A percentile compares a stretch with the other conserved stretches of the same genome.
These are phyloP conservation scores for Macheiramphus alcinus DNA, from an alignment of 2,113 vertebrate genomes.

Conservation along the genomic window DNA sequence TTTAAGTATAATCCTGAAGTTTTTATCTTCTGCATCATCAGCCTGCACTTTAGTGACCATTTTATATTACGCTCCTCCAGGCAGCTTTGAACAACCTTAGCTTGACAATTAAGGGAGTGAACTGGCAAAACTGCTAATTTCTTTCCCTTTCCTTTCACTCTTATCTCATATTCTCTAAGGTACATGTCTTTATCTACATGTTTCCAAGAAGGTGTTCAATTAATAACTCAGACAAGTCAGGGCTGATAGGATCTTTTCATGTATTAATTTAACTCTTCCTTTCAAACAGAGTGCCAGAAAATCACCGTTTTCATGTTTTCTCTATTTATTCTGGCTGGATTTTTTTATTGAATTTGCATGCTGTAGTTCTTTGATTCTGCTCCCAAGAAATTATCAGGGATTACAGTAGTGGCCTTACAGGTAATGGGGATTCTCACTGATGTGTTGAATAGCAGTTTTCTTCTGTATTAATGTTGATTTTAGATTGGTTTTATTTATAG, in stretches of 20 bases:
- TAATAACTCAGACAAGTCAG: constrained; percentile 60
- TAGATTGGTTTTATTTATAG: not conserved
- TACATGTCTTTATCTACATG: constrained; percentile 52
- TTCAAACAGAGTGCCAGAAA: constrained; percentile 22
- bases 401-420: constrained; percentile 4
- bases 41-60: not conserved
- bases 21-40: constrained; percentile 29
- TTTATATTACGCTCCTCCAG: not conserved
- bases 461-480: not conserved
- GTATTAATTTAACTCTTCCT: constrained; percentile 63
- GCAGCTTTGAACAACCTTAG: constrained; percentile 43
- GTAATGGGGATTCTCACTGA: not conserved
- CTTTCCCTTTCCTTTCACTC: constrained; percentile 25
- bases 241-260: constrained; percentile 56
- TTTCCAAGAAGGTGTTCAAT: constrained; percentile 69
- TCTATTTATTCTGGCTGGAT: constrained; percentile 28
- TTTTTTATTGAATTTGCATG: not conserved
- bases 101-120: constrained; percentile 13
- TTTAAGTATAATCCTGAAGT: constrained; percentile 38
- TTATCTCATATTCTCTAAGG: constrained; percentile 56
- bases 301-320: constrained; percentile 45
- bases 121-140: constrained; percentile 52
- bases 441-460: not conserved
- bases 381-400: constrained; percentile 42
- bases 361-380: constrained; percentile 33